Evolutionary conservation across 2,797 vertebrate species (phyloP).

Genomic region (Amblyopsis hoosieri): DNA sequence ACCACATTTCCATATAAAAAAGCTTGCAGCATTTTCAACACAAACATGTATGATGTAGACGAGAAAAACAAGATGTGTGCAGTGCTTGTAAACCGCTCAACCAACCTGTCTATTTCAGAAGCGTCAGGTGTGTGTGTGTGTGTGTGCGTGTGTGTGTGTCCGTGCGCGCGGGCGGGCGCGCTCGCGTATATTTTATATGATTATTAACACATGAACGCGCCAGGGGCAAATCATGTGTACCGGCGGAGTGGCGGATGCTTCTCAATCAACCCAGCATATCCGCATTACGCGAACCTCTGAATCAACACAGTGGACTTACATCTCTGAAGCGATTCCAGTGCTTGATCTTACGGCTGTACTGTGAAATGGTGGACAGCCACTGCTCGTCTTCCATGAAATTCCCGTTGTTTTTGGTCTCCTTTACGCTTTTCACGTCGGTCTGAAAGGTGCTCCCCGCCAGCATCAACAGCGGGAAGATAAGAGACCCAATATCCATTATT

Average conservation of each 20-base stretch:
- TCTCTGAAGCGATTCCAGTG: constrained; percentile 99
- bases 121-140: too few species aligned
- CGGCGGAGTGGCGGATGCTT: neutral
- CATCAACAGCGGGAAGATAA: constrained; percentile 78
- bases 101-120: too few species aligned
- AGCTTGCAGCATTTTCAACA: too few species aligned
- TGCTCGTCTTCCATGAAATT: constrained; percentile 99
- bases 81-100: too few species aligned
- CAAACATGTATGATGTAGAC: too few species aligned
- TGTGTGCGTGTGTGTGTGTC: too few species aligned
- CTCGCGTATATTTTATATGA: too few species aligned
- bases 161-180: too few species aligned
- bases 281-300: constrained; percentile 56
- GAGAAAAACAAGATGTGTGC: too few species aligned
- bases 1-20: too few species aligned
- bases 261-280: constrained; percentile 28
- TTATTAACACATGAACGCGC: too few species aligned
- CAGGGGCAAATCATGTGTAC: too few species aligned
- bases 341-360: constrained; percentile 97
- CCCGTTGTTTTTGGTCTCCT: constrained; percentile 86
- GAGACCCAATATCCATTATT: constrained; percentile 75
- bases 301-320: constrained; percentile 80
- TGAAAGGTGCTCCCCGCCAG: constrained; percentile 74
- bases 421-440: constrained; percentile 78
- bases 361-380: constrained; percentile 98